Evolutionary conservation across 2,797 vertebrate species (phyloP), one percentile per base, ranked within the genome.

Genomic region (Allobates femoralis): DNA sequence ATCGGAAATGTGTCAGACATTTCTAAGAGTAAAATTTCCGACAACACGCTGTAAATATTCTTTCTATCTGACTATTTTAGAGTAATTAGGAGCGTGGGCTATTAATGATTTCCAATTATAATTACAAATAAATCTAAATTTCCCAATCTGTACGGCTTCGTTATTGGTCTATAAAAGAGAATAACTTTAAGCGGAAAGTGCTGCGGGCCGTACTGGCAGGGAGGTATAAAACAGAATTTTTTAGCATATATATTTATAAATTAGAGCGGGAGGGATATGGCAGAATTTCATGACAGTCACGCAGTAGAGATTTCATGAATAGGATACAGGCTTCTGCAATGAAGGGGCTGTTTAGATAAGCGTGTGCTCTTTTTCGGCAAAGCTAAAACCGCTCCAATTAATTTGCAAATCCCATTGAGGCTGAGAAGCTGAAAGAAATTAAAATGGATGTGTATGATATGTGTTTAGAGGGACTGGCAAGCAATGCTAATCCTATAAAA

Each of bases 351-450:
- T 58, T 81, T 73, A 81, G 56, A 84, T 76, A 80, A 83, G 56
- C 83, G 37, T 79, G 55, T 83, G 50, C 62, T 81, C 34, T 74
- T 87, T 75, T 60, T 85, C 21, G 34, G 83, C 56, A 64, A 74
- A 51, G 34, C 77, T 51, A 88, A 87, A 85, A 75, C 76, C 19
- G 86, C 66, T 80, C 56, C 86, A 88, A 81, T 85, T 88, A 88
- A 88, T 85, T 88, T 85, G 77, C 71, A 85, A 85, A 85, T 88
- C 87, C 87, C 87, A 88, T 77, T 81, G 82, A 81, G 86, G 73
- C 73, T 71, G 30, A 60, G 83, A 56, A 85, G 83, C 83, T 88
- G 51, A 88, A 81, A 64, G 60, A 87, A 76, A 88, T 88, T 58
- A 81, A 85, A 81, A 76, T 77, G 69, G 80, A 87, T 71, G 80